Conservation (phyloP, 2,113 vertebrate species). For the Propithecus coquereli region DNA sequence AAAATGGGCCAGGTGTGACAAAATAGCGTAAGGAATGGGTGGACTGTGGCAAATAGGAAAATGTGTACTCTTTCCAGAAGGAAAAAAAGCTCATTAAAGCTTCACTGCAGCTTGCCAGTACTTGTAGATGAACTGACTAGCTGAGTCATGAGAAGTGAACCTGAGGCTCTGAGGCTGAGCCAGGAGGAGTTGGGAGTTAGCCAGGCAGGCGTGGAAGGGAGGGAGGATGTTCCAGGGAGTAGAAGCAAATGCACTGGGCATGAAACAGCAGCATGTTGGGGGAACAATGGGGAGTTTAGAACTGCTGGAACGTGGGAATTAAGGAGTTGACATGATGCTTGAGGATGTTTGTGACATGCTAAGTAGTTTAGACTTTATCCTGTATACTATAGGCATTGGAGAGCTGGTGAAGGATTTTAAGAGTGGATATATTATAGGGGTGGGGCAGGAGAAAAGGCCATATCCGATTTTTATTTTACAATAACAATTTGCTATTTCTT, state of each 20-base stretch:
- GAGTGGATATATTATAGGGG: neutral
- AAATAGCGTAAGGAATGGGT: neutral
- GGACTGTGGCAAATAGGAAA: neutral
- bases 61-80: neutral
- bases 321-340: neutral
- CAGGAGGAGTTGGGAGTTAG: neutral
- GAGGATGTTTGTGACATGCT: neutral
- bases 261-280: neutral
- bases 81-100: neutral
- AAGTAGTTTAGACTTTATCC: neutral
- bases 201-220: neutral
- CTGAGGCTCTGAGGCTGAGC: neutral
- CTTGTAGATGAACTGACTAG: neutral
- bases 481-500: neutral
- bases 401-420: neutral
- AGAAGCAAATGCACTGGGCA: neutral
- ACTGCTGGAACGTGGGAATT: neutral
- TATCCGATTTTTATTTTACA: neutral
- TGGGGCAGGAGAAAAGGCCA: neutral
- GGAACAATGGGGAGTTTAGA: neutral
- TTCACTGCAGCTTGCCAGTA: neutral
- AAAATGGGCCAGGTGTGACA: neutral
- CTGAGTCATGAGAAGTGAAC: neutral
- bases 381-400: neutral
- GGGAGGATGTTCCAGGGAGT: too few species aligned